Evolutionary conservation across 1,140 invertebrate genomes (phyloP).

Genomic region (Drosophila ironensis): DNA sequence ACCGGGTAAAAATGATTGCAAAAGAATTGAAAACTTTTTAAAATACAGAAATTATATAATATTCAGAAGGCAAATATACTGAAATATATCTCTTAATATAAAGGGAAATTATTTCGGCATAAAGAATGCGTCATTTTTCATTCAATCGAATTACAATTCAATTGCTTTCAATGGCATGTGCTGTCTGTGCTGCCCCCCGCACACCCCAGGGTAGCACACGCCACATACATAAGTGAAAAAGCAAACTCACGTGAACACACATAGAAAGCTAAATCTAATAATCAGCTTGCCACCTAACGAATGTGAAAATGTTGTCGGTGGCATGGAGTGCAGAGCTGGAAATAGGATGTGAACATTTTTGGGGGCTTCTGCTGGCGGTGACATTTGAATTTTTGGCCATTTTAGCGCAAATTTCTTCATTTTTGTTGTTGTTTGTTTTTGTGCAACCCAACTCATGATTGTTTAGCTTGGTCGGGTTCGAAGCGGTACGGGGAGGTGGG

Average conservation of each 20-base stretch:
- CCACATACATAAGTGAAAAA: not conserved
- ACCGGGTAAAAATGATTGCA: no score
- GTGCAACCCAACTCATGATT: slow-evolving; percentile 38
- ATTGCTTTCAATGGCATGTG: slow-evolving; percentile 54
- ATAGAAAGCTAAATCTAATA: slow-evolving; percentile 57
- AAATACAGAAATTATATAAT: no score
- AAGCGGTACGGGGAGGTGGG: no score
- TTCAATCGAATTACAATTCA: slow-evolving; percentile 64
- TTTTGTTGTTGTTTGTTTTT: slow-evolving; percentile 6
- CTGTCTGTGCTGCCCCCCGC: not conserved
- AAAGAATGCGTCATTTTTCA: slow-evolving; percentile 52
- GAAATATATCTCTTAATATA: no score
- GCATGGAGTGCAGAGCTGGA: not conserved
- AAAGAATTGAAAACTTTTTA: no score
- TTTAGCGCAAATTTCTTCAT: slow-evolving; percentile 49
- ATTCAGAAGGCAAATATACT: no score
- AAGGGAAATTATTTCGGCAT: no score
- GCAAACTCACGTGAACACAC: slow-evolving; percentile 3
- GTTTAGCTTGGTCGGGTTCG: slow-evolving; percentile 8
- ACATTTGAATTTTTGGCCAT: slow-evolving; percentile 59
- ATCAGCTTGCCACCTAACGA: slow-evolving; percentile 49
- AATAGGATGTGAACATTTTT: slow-evolving; percentile 5
- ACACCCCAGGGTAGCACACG: not conserved
- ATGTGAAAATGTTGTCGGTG: slow-evolving; percentile 23
- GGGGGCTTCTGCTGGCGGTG: slow-evolving; percentile 40